A percentile compares a stretch with the other conserved stretches of the same genome.
These are phyloP conservation scores for Lutjanus campechanus DNA, from an alignment of 2,797 vertebrate genomes.

Conservation along the genomic window DNA sequence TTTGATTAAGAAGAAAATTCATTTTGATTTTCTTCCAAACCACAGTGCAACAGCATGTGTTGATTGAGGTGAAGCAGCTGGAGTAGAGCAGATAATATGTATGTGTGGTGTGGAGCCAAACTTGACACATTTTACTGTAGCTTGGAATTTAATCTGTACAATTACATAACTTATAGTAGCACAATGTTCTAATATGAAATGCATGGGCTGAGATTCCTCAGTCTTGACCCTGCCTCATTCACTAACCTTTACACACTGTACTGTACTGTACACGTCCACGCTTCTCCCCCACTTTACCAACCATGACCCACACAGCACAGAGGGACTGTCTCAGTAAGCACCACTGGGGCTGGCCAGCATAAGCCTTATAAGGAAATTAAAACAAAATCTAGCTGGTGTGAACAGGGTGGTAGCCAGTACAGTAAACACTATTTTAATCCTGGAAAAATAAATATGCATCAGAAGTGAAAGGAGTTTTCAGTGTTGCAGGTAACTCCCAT, in stretches of 20 bases:
- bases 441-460: conserved; percentile 53
- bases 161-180: neutral
- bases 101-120: conserved; percentile 20
- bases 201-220: conserved; percentile 13
- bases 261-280: conserved; percentile 1
- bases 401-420: conserved; percentile 5
- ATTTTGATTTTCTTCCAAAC: conserved; percentile 5
- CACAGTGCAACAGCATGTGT: neutral
- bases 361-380: conserved; percentile 52
- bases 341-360: conserved; percentile 19
- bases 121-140: conserved; percentile 4
- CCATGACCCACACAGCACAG: conserved; percentile 24
- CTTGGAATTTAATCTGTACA: conserved; percentile 10
- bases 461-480: conserved; percentile 42
- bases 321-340: conserved; percentile 8
- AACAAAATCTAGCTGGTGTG: conserved; percentile 24
- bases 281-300: conserved; percentile 19
- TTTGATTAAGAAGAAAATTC: neutral
- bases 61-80: neutral
- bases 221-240: conserved; percentile 11
- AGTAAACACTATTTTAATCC: conserved; percentile 35
- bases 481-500: conserved; percentile 52
- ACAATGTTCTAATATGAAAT: conserved; percentile 5
- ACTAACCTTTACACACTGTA: conserved; percentile 14
- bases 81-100: conserved; percentile 26